Evolutionary conservation across 2,888 invertebrate species (phyloP).

Genomic region (Malthinus flaveolus): DNA sequence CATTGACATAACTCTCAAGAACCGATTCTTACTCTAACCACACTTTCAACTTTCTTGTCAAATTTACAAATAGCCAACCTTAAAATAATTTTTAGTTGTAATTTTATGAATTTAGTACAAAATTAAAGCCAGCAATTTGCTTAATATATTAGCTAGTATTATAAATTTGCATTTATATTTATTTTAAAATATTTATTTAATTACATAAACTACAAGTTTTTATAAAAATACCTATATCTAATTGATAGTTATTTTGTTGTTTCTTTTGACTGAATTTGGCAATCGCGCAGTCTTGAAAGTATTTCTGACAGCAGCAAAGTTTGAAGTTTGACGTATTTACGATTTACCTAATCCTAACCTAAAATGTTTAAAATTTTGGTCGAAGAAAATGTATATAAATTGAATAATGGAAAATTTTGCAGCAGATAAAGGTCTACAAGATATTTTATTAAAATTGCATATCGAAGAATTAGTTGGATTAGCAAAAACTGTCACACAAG

Average conservation of each 20-base stretch:
- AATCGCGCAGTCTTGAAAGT: not conserved
- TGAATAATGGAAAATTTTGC: not conserved
- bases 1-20: not conserved
- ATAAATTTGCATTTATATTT: not conserved
- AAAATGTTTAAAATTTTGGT: too few species aligned
- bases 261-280: not conserved
- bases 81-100: not conserved
- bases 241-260: too few species aligned
- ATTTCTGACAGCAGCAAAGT: too few species aligned
- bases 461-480: constrained; percentile 42
- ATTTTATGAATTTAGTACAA: too few species aligned
- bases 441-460: constrained; percentile 35
- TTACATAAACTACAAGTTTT: too few species aligned
- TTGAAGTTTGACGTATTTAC: not conserved
- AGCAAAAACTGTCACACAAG: constrained; percentile 47
- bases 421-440: constrained; percentile 2
- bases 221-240: too few species aligned
- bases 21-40: constrained; percentile 17
- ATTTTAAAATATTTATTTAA: not conserved
- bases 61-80: not conserved
- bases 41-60: constrained; percentile 16
- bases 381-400: too few species aligned
- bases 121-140: not conserved
- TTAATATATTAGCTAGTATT: not conserved
- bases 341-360: too few species aligned